Percentiles rank a stretch among this genome's conserved stretches.
Evolutionary conservation across 2,888 invertebrate species (phyloP).

Genomic region (Spisula subtruncata): DNA sequence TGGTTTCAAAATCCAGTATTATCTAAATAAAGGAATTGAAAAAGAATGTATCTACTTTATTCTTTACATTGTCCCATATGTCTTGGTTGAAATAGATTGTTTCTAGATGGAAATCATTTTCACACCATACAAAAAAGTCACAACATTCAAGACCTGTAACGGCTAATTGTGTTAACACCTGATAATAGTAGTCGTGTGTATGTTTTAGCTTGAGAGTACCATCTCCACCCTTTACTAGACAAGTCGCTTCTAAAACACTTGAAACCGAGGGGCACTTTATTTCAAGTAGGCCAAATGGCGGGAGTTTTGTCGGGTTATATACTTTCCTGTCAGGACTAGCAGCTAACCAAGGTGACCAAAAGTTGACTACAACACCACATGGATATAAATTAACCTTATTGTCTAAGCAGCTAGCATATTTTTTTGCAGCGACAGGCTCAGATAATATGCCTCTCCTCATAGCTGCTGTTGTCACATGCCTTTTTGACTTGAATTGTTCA

Average conservation of each 20-base stretch:
- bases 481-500: constrained; percentile 11
- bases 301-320: constrained; percentile 37
- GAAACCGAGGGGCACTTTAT: constrained; percentile 38
- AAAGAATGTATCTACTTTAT: constrained; percentile 18
- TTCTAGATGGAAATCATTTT: constrained; percentile 19
- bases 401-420: constrained; percentile 22
- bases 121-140: constrained; percentile 25
- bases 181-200: not conserved
- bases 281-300: constrained; percentile 44
- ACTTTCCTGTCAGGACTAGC: constrained; percentile 59
- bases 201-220: not conserved
- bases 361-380: not conserved
- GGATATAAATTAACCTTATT: constrained; percentile 49
- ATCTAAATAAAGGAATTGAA: constrained; percentile 8
- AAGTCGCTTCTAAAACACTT: not conserved
- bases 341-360: constrained; percentile 26
- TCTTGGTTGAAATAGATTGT: constrained; percentile 23
- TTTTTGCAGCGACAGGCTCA: constrained; percentile 9
- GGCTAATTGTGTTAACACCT: not conserved
- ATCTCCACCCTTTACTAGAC: not conserved
- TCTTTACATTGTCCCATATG: not conserved
- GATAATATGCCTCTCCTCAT: not conserved
- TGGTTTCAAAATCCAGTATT: not conserved
- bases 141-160: not conserved
- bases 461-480: constrained; percentile 31